Conservation (phyloP, 2,113 vertebrate species). For the Megaptera novaeangliae region DNA sequence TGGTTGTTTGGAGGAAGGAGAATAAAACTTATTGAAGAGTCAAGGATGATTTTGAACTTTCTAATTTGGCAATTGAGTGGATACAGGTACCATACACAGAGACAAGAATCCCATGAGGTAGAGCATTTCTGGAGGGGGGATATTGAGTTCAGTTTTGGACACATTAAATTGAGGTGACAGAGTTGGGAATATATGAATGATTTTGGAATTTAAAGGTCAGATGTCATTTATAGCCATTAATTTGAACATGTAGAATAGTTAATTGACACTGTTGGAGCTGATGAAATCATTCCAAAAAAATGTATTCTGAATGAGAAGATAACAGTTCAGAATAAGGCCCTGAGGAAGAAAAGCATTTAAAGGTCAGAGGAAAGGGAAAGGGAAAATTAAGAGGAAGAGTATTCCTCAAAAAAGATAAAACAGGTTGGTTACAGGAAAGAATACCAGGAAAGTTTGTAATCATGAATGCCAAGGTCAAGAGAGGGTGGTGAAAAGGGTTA, state of each 20-base stretch:
- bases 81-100: neutral
- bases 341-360: neutral
- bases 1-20: neutral
- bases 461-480: neutral
- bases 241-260: neutral
- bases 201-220: neutral
- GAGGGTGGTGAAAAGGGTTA: neutral
- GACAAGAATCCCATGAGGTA: neutral
- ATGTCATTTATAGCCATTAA: neutral
- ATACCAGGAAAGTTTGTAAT: neutral
- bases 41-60: neutral
- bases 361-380: neutral
- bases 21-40: neutral
- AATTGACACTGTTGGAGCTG: neutral
- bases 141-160: neutral
- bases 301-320: neutral
- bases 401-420: neutral
- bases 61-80: neutral
- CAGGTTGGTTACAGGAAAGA: neutral
- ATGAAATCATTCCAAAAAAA: neutral
- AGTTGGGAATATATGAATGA: neutral
- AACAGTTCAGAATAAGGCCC: neutral
- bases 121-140: neutral
- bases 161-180: neutral
- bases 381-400: neutral